Evolutionary conservation across 2,113 vertebrate genomes (phyloP).

Genomic region (Hippoglossus stenolepis): DNA sequence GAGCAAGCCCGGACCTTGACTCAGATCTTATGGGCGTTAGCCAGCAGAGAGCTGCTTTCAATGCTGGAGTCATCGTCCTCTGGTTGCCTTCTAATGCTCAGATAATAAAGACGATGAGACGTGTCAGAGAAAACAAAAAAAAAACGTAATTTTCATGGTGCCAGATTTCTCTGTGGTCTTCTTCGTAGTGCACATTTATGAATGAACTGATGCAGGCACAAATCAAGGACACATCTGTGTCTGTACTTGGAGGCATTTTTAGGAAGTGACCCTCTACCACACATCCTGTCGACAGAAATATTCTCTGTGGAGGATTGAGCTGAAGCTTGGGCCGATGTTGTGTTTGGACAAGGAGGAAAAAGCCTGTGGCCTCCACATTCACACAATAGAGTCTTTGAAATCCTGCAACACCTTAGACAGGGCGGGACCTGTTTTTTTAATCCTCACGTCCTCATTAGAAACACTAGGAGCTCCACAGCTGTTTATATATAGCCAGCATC

Average conservation of each 20-base stretch:
- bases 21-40: not conserved
- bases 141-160: too few relatives aligned
- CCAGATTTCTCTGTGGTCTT: not conserved
- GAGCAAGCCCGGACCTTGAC: constrained; percentile 15
- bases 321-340: not conserved
- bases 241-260: constrained; percentile 26
- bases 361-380: constrained; percentile 44
- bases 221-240: constrained; percentile 33
- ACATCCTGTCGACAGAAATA: constrained; percentile 50
- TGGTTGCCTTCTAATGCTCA: constrained; percentile 7
- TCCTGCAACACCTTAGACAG: constrained; percentile 42
- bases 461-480: not conserved
- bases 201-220: constrained; percentile 21
- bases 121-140: not conserved
- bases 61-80: constrained; percentile 1
- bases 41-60: constrained; percentile 14
- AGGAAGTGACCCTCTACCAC: constrained; percentile 40
- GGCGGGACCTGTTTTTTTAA: constrained; percentile 48
- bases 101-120: constrained; percentile 1
- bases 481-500: constrained; percentile 17
- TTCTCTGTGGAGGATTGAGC: constrained; percentile 30
- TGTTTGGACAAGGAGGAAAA: constrained; percentile 64
- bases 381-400: constrained; percentile 64
- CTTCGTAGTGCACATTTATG: not conserved
- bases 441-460: constrained; percentile 28